Base-by-base conservation (phyloP, 1,140 invertebrate genomes). In the Eubasilissa regina region DNA sequence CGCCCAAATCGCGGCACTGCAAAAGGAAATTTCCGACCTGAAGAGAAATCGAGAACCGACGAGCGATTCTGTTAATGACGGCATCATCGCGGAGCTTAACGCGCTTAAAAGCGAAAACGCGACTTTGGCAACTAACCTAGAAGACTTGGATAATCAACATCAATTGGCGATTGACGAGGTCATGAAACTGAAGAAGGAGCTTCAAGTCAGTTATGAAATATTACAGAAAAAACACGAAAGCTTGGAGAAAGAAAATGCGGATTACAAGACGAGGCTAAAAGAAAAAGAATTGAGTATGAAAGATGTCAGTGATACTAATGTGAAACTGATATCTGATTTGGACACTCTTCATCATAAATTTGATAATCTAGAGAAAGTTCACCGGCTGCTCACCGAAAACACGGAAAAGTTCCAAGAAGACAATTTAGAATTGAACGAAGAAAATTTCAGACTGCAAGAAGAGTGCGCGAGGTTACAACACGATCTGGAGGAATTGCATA, bases 61-160 rank as follows among this genome's bases (percentile, higher is more conserved):
- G 15, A 35, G 25, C 25, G 43, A 19, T 81, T 75, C 83, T 68
- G 83, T 84, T 47, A 78, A 82, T 44, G 83, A 86, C 25, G 84
- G 85, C 70, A 84, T 92, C 13, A 85, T 85, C 68, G 89, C 88
- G 81, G 90, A 89, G 82, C 84, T 90, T 19, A 81, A 86, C 4
- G 81, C 86, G 11, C 81, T 90, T 7, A 85, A 87, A 79, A 85
- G 87, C 4, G 89, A 91, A 79, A 92, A 93, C 83, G 86, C 87
- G 77, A 89, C 88, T 81, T 85, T 94, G 44, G 87, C 89, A 6
- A 83, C 80, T 7, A 93, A 90, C 79, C 87, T 95, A 43, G 93
- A 94, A 78, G 93, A 95, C 84, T 86, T 96, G 80, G 94, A 95
- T 84, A 88, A 85, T 55, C 94, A 95, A 85, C 93, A 95, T 84